These are phyloP conservation scores for Erinaceus europaeus DNA, from an alignment of 2,113 vertebrate species.

Conservation along the genomic window DNA sequence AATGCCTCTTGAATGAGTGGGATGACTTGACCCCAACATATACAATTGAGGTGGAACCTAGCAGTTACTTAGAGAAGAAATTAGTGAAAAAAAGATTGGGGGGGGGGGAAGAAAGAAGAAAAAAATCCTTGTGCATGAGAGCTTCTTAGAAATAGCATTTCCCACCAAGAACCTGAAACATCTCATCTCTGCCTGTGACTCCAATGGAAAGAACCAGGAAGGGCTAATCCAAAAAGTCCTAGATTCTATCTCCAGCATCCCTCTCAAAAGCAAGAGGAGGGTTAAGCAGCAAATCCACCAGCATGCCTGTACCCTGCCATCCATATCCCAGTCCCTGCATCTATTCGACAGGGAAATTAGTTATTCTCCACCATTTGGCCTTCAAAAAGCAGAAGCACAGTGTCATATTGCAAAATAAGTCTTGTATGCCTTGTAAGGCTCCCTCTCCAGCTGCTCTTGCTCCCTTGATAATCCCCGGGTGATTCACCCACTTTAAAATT, in stretches of 20 bases:
- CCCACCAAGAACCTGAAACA: too few species aligned
- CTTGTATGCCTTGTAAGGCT: neutral
- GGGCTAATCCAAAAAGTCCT: too few species aligned
- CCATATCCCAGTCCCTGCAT: neutral
- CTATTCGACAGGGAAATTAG: neutral
- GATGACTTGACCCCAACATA: too few species aligned
- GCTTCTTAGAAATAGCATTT: too few species aligned
- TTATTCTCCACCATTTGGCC: neutral
- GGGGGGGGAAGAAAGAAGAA: too few species aligned
- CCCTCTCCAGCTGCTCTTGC: neutral
- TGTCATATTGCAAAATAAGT: neutral
- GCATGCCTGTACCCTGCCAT: neutral
- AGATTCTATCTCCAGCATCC: neutral
- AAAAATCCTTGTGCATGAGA: too few species aligned
- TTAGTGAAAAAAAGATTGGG: too few species aligned
- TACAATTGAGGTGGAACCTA: too few species aligned
- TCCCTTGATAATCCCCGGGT: neutral
- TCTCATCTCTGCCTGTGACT: too few species aligned
- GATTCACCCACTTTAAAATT: slow-evolving; percentile 43
- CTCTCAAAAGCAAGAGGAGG: neutral
- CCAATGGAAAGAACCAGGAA: too few species aligned
- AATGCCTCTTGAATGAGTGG: too few species aligned
- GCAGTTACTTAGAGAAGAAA: too few species aligned
- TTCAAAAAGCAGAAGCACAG: neutral
- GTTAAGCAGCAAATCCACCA: neutral